phyloP scores from a whole-genome alignment of 2,888 invertebrate genomes.

The Leptinotarsa rubiginosa region DNA sequence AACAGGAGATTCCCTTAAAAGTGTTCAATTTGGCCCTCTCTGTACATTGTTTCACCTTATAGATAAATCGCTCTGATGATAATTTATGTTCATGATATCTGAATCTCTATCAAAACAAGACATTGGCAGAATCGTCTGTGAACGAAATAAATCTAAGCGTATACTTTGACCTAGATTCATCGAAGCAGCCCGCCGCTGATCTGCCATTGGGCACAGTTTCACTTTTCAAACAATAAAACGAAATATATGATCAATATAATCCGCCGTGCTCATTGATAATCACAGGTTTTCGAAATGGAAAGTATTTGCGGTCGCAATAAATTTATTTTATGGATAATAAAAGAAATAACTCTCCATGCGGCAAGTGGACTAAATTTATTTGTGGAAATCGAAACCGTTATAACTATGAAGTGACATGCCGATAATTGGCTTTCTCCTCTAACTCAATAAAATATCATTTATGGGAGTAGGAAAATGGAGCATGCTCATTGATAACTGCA shows the following conservation, averaged over 20 bases:
- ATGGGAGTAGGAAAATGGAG: not conserved
- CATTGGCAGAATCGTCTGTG: too few species aligned
- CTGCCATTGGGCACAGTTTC: slow-evolving; percentile 16
- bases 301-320: slow-evolving; percentile 14
- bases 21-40: too few species aligned
- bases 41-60: too few species aligned
- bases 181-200: not conserved
- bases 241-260: slow-evolving; percentile 20
- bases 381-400: slow-evolving; percentile 23
- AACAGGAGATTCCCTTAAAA: too few species aligned
- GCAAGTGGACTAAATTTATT: slow-evolving; percentile 12
- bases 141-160: not conserved
- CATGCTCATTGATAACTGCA: too few species aligned
- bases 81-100: too few species aligned
- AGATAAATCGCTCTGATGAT: too few species aligned
- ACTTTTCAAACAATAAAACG: slow-evolving; percentile 24
- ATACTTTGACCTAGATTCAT: not conserved
- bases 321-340: slow-evolving; percentile 19
- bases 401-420: slow-evolving; percentile 3
- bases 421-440: slow-evolving; percentile 37
- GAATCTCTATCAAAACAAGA: too few species aligned
- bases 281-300: slow-evolving; percentile 18
- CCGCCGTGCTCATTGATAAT: slow-evolving; percentile 10
- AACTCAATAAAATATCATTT: slow-evolving; percentile 22
- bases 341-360: slow-evolving; percentile 7